phyloP scores from a whole-genome alignment of 1,140 invertebrate species.

The Halotydeus destructor region DNA sequence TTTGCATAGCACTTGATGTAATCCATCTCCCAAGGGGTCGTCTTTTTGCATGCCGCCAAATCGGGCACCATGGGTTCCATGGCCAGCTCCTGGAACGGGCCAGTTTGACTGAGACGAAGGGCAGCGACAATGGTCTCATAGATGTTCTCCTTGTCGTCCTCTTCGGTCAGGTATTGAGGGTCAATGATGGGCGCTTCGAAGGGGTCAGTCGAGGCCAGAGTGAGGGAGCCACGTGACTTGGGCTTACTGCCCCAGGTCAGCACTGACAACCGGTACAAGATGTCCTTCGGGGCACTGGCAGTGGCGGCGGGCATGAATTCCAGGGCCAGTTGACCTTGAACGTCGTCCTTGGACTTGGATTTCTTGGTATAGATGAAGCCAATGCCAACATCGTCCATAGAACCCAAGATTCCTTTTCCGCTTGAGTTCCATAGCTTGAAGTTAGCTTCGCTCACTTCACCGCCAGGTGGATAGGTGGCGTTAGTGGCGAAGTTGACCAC shows the following conservation, averaged over 20 bases:
- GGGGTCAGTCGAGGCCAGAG: conserved; percentile 32
- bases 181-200: conserved; percentile 51
- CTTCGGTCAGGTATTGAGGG: conserved; percentile 48
- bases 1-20: conserved; percentile 56
- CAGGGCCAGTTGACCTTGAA: too few species aligned
- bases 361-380: too few species aligned
- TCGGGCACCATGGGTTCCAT: conserved; percentile 5
- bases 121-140: conserved; percentile 13
- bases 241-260: too few species aligned
- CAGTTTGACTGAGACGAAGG: conserved; percentile 7
- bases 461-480: too few species aligned
- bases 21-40: conserved; percentile 45
- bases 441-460: too few species aligned
- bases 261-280: conserved; percentile 59
- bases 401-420: too few species aligned
- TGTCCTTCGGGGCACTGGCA: too few species aligned
- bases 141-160: conserved; percentile 33
- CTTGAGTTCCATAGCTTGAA: too few species aligned
- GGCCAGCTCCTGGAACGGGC: conserved; percentile 19
- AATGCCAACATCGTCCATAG: too few species aligned
- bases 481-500: too few species aligned
- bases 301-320: too few species aligned
- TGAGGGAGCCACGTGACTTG: conserved; percentile 44
- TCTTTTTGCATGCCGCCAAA: conserved; percentile 47
- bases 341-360: too few species aligned